phyloP scores from a whole-genome alignment of 2,888 invertebrate genomes.

The Andrena hattorfiana region DNA sequence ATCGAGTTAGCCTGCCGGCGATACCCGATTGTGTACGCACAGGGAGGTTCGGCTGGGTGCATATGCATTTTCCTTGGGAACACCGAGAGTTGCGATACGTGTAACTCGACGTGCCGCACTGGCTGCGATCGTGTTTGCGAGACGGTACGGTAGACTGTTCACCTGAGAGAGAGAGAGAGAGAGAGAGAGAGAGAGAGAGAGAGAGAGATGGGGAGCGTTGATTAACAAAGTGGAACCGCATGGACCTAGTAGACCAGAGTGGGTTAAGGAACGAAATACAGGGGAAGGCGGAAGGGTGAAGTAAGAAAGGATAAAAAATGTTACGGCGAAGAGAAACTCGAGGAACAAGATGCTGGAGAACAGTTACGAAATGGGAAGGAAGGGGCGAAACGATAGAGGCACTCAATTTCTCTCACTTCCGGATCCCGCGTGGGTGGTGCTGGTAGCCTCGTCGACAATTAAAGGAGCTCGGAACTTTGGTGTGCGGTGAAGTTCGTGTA shows the following conservation, averaged over 20 bases:
- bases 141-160: neutral
- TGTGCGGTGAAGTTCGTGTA: slow-evolving; percentile 65
- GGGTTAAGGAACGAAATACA: neutral
- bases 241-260: neutral
- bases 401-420: slow-evolving; percentile 58
- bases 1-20: slow-evolving; percentile 73
- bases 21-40: slow-evolving; percentile 8
- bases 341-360: neutral
- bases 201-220: neutral
- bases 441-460: slow-evolving; percentile 26
- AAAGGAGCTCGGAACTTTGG: slow-evolving; percentile 64
- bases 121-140: slow-evolving; percentile 25
- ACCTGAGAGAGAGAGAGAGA: neutral
- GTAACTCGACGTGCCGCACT: slow-evolving; percentile 43
- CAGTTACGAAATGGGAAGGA: neutral
- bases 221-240: neutral
- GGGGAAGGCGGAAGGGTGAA: neutral
- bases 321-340: neutral
- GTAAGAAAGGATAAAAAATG: neutral
- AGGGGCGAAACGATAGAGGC: slow-evolving; percentile 30
- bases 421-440: slow-evolving; percentile 9
- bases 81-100: slow-evolving; percentile 29
- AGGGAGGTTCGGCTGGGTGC: neutral
- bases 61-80: slow-evolving; percentile 5
- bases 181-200: neutral